Conservation (phyloP, 2,888 invertebrate genomes). For the Eudasyphora cyanicolor region DNA sequence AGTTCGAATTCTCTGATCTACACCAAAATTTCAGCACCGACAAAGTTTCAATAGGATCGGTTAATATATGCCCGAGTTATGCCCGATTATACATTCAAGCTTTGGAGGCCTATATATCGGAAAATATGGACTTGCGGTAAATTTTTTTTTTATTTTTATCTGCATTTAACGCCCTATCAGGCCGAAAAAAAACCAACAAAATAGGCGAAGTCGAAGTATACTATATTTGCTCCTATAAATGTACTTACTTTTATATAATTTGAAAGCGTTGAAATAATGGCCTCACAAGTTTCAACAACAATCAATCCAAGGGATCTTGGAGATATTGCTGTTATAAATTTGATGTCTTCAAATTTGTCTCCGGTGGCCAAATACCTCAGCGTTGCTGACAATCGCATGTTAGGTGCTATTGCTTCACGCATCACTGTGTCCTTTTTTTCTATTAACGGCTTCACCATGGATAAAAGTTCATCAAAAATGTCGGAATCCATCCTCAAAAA, state of each 20-base stretch:
- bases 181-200: too few relatives aligned
- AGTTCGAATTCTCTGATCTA: too few relatives aligned
- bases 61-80: too few relatives aligned
- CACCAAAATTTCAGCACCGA: too few relatives aligned
- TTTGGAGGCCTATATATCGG: too few relatives aligned
- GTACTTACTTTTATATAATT: constrained; percentile 45
- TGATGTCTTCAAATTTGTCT: constrained; percentile 57
- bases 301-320: constrained; percentile 47
- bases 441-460: constrained; percentile 45
- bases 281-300: constrained; percentile 53
- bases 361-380: constrained; percentile 58
- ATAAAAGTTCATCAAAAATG: constrained; percentile 28
- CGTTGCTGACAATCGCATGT: constrained; percentile 53
- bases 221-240: constrained; percentile 27
- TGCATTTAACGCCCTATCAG: too few relatives aligned
- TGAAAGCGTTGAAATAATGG: constrained; percentile 46
- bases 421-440: constrained; percentile 54
- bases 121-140: too few relatives aligned
- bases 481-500: constrained; percentile 33
- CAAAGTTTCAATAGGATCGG: too few relatives aligned
- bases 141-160: too few relatives aligned
- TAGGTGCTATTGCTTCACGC: constrained; percentile 54
- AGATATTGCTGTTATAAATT: constrained; percentile 55
- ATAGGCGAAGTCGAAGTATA: neutral
- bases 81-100: too few relatives aligned